Evolutionary conservation across 2,113 vertebrate species (phyloP), one percentile per base, ranked within the genome.

Genomic region (Cephalopholis sonnerati): DNA sequence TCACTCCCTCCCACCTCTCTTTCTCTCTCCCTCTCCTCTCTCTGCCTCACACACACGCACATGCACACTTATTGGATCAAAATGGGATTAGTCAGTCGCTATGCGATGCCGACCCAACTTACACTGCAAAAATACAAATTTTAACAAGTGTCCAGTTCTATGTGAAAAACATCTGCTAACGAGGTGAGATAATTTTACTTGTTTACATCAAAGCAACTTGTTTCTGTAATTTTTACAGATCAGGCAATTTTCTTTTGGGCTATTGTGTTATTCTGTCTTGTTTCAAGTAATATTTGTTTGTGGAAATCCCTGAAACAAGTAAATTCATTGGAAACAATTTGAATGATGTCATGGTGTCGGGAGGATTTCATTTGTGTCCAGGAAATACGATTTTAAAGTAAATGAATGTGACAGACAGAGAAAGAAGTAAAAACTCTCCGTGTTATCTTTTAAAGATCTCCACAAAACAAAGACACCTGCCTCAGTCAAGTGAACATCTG

Each of bases 11-110:
- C 73, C 91, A 67, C 67, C 79, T 13, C 86, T 79, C 75, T 41
- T 79, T 20, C 48, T 51, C 75, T 27, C 83, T 66, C 76, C 22
- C 78, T 59, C 79, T 18, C 78, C 73, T 29, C 86, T 25, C 85
- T 39, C 81, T 62, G 41, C 5, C 82, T 41, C 90, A 73, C 83
- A 71, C 90, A 70, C 89, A 74, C 91, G 44, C 89, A 75, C 90
- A 77, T 77, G 76, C 93, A 85, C 92, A 89, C 86, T 92, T 94
- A 94, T 90, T 92, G 91, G 93, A 94, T 93, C 88, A 92, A 92
- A 94, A 92, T 84, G 80, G 89, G 90, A 94, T 95, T 91, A 95
- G 89, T 94, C 88, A 89, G 84, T 90, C 73, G 81, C 87, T 88
- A 79, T 86, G 90, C 76, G 87, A 93, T 92, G 89, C 74, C 55